Percentiles rank a stretch among this genome's conserved stretches.
Conservation (phyloP, 2,113 vertebrate genomes). For the Cranoglanis bouderius region DNA sequence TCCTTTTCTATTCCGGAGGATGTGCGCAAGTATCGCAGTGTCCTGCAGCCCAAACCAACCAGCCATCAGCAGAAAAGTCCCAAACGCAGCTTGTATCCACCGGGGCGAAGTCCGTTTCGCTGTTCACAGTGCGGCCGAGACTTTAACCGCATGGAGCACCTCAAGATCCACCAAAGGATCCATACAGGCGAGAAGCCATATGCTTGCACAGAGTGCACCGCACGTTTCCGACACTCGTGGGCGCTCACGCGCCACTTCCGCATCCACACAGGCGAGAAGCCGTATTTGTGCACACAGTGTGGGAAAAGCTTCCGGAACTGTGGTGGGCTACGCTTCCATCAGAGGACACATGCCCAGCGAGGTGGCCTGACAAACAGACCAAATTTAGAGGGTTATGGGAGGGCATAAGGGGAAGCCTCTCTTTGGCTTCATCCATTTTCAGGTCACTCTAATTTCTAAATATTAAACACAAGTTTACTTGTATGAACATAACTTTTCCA, state of each 20-base stretch:
- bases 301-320: slow-evolving; percentile 61
- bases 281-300: slow-evolving; percentile 59
- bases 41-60: slow-evolving; percentile 42
- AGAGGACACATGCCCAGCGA: slow-evolving; percentile 43
- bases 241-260: slow-evolving; percentile 61
- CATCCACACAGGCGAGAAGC: slow-evolving; percentile 63
- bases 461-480: background rate
- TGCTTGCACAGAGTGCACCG: slow-evolving; percentile 58
- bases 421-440: background rate
- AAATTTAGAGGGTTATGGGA: background rate
- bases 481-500: background rate
- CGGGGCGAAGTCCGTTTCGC: slow-evolving; percentile 51
- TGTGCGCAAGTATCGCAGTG: slow-evolving; percentile 44
- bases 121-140: slow-evolving; percentile 58
- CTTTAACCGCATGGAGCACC: slow-evolving; percentile 64
- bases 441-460: background rate
- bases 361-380: background rate
- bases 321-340: slow-evolving; percentile 60
- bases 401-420: background rate
- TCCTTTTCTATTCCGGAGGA: slow-evolving; percentile 46
- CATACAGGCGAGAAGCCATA: slow-evolving; percentile 64
- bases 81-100: slow-evolving; percentile 41
- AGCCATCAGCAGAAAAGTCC: slow-evolving; percentile 37
- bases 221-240: slow-evolving; percentile 62
- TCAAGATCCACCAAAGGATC: slow-evolving; percentile 65